Evolutionary conservation across 1,140 invertebrate genomes (phyloP), one percentile per base, ranked within the genome.

Genomic region (Grapholita molesta): DNA sequence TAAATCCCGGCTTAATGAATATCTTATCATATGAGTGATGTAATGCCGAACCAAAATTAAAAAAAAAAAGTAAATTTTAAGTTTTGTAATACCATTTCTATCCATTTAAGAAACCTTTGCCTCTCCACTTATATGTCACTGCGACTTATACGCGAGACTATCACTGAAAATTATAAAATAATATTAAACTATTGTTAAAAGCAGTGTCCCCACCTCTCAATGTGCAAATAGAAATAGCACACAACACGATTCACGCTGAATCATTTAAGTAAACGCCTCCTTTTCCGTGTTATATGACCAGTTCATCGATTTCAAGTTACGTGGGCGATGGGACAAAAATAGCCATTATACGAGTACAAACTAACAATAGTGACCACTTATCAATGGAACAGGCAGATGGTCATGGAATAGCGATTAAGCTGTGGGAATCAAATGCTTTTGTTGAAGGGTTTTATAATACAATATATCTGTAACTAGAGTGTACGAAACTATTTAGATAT

Each of bases 321-420:
- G 42, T 48, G 42, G 42, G 42, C 42, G 42, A 21, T 21, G 42
- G 42, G 42, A 48, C 42, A 21, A 48, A 48, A 48, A 48, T 48
- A 48, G 21, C 42, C 42, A 48, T 48, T 48, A 48, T 48, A 21
- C 42, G 42, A 48, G 42, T 48, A 21, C 18, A 21, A 48, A 48
- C 23, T 28, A 57, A 57, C 53, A 57, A 57, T 57, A 57, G 53
- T 57, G 53, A 25, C 53, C 53, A 57, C 23, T 28, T 57, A 57
- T 57, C 53, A 57, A 57, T 57, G 24, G 53, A 57, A 42, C 38
- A 15, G 18, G 53, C 53, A 57, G 24, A 57, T 57, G 53, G 53
- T 28, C 53, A 57, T 48, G 42, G 42, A 28, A 57, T 25, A 57
- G 24, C 23, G 53, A 57, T 28, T 28, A 57, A 57, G 11, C 24